Percentiles rank a stretch among this genome's conserved stretches.
Evolutionary conservation across 2,113 vertebrate species (phyloP).

Genomic region (Sigmodon hispidus): DNA sequence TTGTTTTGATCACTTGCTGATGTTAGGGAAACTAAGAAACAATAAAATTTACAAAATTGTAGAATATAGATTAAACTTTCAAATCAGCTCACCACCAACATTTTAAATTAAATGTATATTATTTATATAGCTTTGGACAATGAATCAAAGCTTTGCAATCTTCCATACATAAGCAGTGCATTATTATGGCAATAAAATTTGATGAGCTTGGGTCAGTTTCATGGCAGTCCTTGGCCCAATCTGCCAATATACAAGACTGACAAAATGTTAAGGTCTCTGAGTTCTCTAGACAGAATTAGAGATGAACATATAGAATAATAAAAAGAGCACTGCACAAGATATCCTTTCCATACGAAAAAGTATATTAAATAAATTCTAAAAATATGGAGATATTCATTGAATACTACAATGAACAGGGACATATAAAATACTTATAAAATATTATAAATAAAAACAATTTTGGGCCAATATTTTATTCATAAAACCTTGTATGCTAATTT

Average conservation of each 20-base stretch:
- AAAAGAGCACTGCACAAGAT: not conserved
- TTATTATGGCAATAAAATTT: constrained; percentile 18
- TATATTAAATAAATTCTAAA: not conserved
- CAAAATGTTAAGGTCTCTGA: not conserved
- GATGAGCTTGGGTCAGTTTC: not conserved
- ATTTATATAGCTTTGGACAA: not conserved
- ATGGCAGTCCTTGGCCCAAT: not conserved
- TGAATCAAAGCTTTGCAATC: not conserved
- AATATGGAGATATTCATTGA: not conserved
- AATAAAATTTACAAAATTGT: not conserved
- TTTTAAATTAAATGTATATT: constrained; percentile 33
- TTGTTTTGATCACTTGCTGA: constrained; percentile 9
- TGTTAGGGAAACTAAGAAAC: not conserved
- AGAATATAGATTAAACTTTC: not conserved
- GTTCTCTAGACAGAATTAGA: not conserved
- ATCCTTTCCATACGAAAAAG: not conserved
- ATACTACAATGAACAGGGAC: not conserved
- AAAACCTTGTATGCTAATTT: not conserved
- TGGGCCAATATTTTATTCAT: constrained; percentile 53
- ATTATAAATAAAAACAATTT: constrained; percentile 45
- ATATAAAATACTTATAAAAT: constrained; percentile 40
- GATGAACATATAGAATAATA: not conserved
- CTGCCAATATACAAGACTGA: not conserved
- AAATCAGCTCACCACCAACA: not conserved
- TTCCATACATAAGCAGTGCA: not conserved